Base-by-base conservation (phyloP, 2,888 invertebrate species). In the Coecobrya sp. region DNA sequence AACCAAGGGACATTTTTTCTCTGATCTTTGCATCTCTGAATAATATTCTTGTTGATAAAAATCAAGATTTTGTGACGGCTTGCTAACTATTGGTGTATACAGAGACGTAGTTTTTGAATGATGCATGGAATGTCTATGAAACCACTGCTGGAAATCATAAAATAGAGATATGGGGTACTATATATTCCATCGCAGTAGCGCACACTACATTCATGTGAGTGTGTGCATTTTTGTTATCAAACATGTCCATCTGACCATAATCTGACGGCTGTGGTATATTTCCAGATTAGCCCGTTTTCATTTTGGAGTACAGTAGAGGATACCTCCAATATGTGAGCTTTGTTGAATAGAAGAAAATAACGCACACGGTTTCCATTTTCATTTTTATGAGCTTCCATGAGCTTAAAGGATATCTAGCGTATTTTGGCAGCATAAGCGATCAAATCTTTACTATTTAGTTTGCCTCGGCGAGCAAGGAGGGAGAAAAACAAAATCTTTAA, bases 381-480 rank as follows among this genome's bases (percentile, higher is more conserved):
- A n/a, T 42, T 87, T 87, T 87, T 87, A 76, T 87, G 76, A 62
- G n/a, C 86, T 30, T 65, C 68, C 65, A 59, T 22, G 49, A 13
- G 68, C 27, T 68, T 22, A 73, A 5, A 19, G 42, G n/a, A n/a
- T 25, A 13, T 25, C 0, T 65, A 45, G 13, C 16, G 4, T n/a
- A n/a, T 68, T 73, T 42, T 73, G 36, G 42, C 36, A 76, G 76
- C 59, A 8, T 87, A 76, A 22, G 2, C 22, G 76, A 76, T 87
- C 76, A 81, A 55, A 55, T 81, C 55, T 13, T 1, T 81, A 25
- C 10, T 45, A 73, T 27, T n/a, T 79, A 36, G 10, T 49, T 19
- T 65, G 25, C 62, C 13, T 65, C 13, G 16, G 13, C 11, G 25
- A 42, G 42, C 62, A 84, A 45, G 27, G 3, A 84, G n/a, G 62